Conservation (phyloP, 2,888 invertebrate genomes). For the Punctoribates punctum region DNA sequence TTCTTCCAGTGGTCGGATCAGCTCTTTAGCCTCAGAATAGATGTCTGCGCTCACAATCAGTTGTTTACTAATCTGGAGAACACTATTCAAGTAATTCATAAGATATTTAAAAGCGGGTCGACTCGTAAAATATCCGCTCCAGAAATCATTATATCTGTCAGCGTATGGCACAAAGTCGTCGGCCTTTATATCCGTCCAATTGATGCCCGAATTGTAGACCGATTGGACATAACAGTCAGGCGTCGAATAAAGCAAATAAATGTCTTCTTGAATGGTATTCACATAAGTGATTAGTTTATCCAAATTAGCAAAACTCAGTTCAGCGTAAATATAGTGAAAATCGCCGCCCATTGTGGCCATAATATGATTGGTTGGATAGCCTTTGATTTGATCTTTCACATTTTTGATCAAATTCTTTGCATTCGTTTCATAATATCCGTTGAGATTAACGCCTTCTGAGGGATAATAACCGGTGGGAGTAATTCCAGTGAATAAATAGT, state of each 20-base stretch:
- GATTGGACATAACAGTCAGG: slow-evolving; percentile 60
- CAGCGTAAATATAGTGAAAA: slow-evolving; percentile 78
- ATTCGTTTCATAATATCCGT: neutral
- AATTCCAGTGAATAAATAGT: slow-evolving; percentile 35
- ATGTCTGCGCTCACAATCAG: slow-evolving; percentile 60
- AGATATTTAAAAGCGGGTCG: slow-evolving; percentile 57
- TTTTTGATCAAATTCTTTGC: slow-evolving; percentile 29
- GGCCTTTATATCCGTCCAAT: slow-evolving; percentile 53
- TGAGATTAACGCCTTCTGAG: neutral
- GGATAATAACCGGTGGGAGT: slow-evolving; percentile 39
- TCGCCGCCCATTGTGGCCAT: slow-evolving; percentile 85
- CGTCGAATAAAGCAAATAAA: slow-evolving; percentile 64
- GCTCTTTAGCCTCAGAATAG: slow-evolving; percentile 49
- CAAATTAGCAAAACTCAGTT: slow-evolving; percentile 73
- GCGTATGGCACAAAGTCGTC: slow-evolving; percentile 93
- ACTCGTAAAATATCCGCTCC: slow-evolving; percentile 80
- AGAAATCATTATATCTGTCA: slow-evolving; percentile 75
- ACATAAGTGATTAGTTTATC: slow-evolving; percentile 79
- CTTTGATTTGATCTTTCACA: slow-evolving; percentile 51
- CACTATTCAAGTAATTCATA: slow-evolving; percentile 52
- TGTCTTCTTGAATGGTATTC: slow-evolving; percentile 53
- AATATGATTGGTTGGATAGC: slow-evolving; percentile 68
- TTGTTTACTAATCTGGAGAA: slow-evolving; percentile 68
- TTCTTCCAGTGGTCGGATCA: slow-evolving; percentile 43
- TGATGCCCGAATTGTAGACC: slow-evolving; percentile 57